Evolutionary conservation across 2,797 vertebrate genomes (phyloP).

Genomic region (Sebastes variabilis): DNA sequence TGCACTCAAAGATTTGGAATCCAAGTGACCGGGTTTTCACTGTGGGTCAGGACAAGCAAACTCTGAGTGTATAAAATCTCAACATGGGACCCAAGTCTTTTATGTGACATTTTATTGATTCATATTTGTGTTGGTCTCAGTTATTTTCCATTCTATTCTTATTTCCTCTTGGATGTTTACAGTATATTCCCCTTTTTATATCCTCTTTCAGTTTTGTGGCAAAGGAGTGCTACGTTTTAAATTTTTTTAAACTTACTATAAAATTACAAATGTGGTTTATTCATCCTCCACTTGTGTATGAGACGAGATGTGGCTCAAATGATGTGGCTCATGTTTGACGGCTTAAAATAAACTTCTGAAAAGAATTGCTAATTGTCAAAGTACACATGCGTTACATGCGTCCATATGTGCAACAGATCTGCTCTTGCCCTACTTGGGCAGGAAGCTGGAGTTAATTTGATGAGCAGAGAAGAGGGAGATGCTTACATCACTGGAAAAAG

Average conservation of each 20-base stretch:
- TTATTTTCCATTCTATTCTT: neutral
- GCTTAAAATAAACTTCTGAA: neutral
- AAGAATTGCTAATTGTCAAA: slow-evolving; percentile 1
- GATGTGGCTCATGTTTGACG: slow-evolving; percentile 6
- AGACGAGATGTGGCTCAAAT: neutral
- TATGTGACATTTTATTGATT: neutral
- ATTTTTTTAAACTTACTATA: neutral
- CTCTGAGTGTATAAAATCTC: neutral
- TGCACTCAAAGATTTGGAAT: slow-evolving; percentile 1
- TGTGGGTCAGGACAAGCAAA: neutral
- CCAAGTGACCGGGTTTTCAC: neutral
- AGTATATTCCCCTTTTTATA: too few relatives aligned
- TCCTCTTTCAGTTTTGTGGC: neutral
- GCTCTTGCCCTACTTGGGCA: slow-evolving; percentile 20
- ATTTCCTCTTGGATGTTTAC: neutral
- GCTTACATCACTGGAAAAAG: slow-evolving; percentile 72
- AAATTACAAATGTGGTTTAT: neutral
- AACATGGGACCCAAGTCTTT: neutral
- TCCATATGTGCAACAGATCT: slow-evolving; percentile 62
- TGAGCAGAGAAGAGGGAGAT: slow-evolving; percentile 39
- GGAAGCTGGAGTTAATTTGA: slow-evolving; percentile 52
- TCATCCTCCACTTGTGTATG: neutral
- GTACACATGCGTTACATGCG: slow-evolving; percentile 23
- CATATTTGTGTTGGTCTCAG: neutral
- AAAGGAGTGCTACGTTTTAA: neutral